A percentile compares a stretch with the other conserved stretches of the same genome.
Conservation (phyloP, 2,113 vertebrate species). For the Pseudois nayaur region DNA sequence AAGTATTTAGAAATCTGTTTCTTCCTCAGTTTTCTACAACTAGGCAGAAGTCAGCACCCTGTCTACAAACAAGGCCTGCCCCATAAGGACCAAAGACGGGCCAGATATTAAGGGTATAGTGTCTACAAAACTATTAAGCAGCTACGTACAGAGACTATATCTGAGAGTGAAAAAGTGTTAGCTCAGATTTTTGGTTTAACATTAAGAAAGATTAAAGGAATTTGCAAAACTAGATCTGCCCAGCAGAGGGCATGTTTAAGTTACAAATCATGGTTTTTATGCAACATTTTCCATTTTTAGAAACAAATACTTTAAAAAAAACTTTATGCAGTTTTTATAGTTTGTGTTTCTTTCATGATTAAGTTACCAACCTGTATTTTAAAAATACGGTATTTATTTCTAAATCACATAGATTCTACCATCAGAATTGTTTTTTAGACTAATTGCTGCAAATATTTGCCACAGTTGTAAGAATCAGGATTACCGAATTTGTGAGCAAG, state of each 20-base stretch:
- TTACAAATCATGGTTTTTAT: slow-evolving; percentile 1
- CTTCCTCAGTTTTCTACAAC: neutral
- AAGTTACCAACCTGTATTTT: neutral
- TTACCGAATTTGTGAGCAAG: neutral
- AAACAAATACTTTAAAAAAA: neutral
- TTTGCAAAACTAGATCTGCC: slow-evolving; percentile 43
- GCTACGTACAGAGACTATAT: neutral
- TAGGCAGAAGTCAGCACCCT: neutral
- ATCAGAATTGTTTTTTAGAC: neutral
- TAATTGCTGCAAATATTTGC: neutral
- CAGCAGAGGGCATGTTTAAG: slow-evolving; percentile 76
- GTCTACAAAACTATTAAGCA: neutral
- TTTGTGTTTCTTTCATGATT: slow-evolving; percentile 18
- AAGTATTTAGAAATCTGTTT: neutral
- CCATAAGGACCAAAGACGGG: neutral
- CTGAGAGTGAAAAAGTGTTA: neutral
- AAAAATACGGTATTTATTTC: neutral
- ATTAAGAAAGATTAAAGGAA: neutral
- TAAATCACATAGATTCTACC: neutral
- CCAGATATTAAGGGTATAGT: neutral
- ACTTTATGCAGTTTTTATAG: neutral
- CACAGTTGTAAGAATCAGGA: neutral
- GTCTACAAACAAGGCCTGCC: neutral
- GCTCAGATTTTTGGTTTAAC: neutral
- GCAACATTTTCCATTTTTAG: neutral